Percentiles rank a stretch among this genome's conserved stretches.
Evolutionary conservation across 2,113 vertebrate species (phyloP).

Genomic region (Scomber colias): DNA sequence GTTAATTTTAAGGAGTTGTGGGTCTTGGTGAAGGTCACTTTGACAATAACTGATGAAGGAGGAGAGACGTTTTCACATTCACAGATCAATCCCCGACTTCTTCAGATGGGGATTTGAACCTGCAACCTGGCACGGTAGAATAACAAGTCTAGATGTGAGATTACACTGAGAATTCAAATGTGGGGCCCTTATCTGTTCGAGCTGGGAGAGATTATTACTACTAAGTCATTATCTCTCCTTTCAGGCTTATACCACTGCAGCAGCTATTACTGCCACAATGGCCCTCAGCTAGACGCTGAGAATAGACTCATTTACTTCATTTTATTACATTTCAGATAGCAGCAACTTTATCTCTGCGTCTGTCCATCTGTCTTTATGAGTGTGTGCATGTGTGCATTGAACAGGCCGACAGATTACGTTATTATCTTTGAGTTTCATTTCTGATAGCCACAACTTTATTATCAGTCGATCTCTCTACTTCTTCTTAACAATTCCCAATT

Average conservation of each 20-base stretch:
- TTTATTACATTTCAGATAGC: constrained; percentile 80
- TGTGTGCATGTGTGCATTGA: constrained; percentile 21
- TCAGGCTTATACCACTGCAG: constrained; percentile 57
- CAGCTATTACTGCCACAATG: constrained; percentile 62
- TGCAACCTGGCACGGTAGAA: constrained; percentile 34
- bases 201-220: constrained; percentile 69
- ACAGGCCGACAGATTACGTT: constrained; percentile 57
- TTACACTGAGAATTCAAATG: constrained; percentile 57
- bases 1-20: constrained; percentile 4
- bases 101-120: constrained; percentile 55
- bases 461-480: constrained; percentile 44
- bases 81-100: neutral
- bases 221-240: constrained; percentile 67
- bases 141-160: constrained; percentile 33
- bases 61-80: constrained; percentile 14
- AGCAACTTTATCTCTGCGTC: constrained; percentile 66
- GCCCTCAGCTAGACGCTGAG: constrained; percentile 58
- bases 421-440: constrained; percentile 72
- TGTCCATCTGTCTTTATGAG: constrained; percentile 64
- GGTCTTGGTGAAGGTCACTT: constrained; percentile 25
- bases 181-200: constrained; percentile 59
- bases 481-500: constrained; percentile 38
- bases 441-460: constrained; percentile 62
- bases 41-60: neutral
- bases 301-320: constrained; percentile 78